Conservation (phyloP, 2,797 vertebrate species). For the Capromys pilorides region DNA sequence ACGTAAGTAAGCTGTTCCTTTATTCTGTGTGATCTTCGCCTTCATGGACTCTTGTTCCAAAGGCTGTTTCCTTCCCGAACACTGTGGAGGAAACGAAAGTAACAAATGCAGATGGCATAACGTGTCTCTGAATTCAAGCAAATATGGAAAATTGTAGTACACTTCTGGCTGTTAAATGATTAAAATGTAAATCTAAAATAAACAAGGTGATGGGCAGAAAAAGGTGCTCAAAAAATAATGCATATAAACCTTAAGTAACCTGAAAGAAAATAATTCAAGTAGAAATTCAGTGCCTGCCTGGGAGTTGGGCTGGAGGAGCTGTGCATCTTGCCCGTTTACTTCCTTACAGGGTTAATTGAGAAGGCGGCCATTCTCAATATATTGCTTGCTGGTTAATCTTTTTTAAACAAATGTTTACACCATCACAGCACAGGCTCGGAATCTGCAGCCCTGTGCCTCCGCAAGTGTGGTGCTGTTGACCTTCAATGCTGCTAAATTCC, state of each 20-base stretch:
- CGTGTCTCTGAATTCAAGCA: background rate
- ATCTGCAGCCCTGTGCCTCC: background rate
- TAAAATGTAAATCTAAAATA: background rate
- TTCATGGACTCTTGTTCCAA: conserved; percentile 62
- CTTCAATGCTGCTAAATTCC: background rate
- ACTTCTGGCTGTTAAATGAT: background rate
- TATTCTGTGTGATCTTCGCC: background rate
- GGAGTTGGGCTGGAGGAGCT: background rate
- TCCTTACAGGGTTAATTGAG: conserved; percentile 18
- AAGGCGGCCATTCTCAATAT: background rate
- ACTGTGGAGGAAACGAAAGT: background rate
- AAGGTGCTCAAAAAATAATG: background rate
- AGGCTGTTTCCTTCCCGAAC: conserved; percentile 21
- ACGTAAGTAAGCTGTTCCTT: background rate
- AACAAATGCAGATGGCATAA: background rate
- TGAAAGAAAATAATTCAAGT: background rate
- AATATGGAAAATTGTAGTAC: background rate
- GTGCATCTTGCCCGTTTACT: background rate
- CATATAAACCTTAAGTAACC: background rate
- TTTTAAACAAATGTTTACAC: conserved; percentile 57
- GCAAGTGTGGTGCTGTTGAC: background rate
- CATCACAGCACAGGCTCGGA: background rate
- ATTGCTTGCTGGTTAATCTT: conserved; percentile 14
- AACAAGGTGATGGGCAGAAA: background rate
- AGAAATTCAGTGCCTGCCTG: background rate